Evolutionary conservation across 2,797 vertebrate genomes (phyloP).

Genomic region (Gambelia wislizenii): DNA sequence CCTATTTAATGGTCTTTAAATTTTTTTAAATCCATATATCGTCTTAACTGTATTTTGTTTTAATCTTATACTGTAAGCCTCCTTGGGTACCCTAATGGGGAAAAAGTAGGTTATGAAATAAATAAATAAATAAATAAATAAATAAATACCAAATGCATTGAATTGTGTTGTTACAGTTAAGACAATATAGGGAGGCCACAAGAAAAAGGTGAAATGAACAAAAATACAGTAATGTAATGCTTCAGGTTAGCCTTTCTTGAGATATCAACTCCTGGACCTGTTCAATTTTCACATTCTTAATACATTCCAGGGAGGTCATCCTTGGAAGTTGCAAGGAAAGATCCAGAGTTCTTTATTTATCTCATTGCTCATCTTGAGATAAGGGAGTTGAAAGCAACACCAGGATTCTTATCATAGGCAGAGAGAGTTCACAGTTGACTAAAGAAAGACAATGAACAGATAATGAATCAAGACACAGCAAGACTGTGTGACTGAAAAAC

Average conservation of each 20-base stretch:
- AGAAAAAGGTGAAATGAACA: fast-evolving
- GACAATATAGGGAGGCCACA: fast-evolving
- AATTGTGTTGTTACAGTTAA: background rate
- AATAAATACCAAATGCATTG: background rate
- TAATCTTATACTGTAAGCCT: no score
- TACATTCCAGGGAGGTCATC: background rate
- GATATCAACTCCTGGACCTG: fast-evolving
- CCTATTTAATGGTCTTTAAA: no score
- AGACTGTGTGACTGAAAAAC: background rate
- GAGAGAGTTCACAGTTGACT: background rate
- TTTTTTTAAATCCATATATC: background rate
- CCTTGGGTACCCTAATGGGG: no score
- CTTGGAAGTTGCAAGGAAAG: background rate
- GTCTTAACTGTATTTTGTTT: no score
- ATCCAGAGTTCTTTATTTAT: background rate
- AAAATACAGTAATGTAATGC: background rate
- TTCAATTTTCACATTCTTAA: background rate
- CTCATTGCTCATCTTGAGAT: background rate
- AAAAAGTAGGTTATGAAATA: no score
- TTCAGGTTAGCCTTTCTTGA: fast-evolving
- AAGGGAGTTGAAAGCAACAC: background rate
- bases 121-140: no score
- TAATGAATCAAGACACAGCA: background rate
- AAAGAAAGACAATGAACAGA: background rate
- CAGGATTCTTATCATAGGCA: background rate